phyloP scores from a whole-genome alignment of 2,113 vertebrate genomes.

The Stigmatopora nigra region DNA sequence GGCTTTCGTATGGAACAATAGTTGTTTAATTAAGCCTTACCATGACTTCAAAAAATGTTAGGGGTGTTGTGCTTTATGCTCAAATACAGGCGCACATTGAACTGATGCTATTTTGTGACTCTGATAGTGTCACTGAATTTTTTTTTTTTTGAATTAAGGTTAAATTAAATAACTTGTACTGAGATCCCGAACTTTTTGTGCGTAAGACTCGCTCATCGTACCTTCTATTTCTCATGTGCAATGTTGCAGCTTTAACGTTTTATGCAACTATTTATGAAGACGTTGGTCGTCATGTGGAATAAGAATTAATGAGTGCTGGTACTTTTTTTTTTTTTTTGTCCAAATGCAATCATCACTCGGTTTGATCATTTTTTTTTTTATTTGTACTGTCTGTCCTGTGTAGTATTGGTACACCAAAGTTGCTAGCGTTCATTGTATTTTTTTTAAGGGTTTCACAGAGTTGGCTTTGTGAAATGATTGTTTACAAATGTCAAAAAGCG shows the following conservation, averaged over 20 bases:
- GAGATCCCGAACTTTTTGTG: conserved; percentile 12
- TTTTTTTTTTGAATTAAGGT: too few relatives aligned
- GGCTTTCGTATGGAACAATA: conserved; percentile 73
- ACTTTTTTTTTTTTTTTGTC: conserved; percentile 53
- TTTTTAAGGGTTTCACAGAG: conserved; percentile 31
- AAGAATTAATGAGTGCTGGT: conserved; percentile 91
- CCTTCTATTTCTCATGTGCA: conserved; percentile 93
- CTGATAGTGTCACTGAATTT: conserved; percentile 20
- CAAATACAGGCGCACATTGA: background rate
- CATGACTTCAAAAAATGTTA: background rate
- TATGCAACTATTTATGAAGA: conserved; percentile 99
- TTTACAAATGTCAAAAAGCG: conserved; percentile 60
- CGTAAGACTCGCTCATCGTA: conserved; percentile 93
- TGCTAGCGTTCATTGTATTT: conserved; percentile 60
- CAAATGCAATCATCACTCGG: background rate
- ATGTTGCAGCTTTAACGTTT: conserved; percentile 99
- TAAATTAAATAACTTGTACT: too few relatives aligned
- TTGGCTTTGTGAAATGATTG: conserved; percentile 45
- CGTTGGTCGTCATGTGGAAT: conserved; percentile 93
- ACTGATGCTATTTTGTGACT: conserved; percentile 35
- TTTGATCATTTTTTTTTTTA: conserved; percentile 12
- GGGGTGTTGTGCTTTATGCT: background rate
- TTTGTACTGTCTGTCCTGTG: conserved; percentile 55
- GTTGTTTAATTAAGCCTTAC: conserved; percentile 92
- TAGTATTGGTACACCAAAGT: conserved; percentile 72